Base-by-base conservation (phyloP, 2,888 invertebrate genomes). In the Ethmia dodecea region DNA sequence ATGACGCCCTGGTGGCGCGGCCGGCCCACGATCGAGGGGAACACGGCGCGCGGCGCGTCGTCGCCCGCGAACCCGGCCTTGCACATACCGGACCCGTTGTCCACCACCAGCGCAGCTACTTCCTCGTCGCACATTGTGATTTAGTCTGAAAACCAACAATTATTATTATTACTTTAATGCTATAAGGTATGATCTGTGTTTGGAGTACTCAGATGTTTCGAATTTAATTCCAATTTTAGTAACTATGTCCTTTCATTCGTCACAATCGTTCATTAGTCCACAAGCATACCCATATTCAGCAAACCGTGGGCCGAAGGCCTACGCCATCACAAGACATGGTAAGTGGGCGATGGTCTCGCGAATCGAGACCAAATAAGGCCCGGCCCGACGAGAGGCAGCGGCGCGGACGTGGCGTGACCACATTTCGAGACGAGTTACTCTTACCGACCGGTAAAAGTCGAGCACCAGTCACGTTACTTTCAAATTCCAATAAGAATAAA, bases 41-140 rank as follows among this genome's bases (percentile, higher is more conserved):
- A 98, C 59, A 96, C 96, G 75, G 97, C 96, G 66, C 96, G 91
- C 43, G 97, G 97, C 32, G 96, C 96, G 77, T 97, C 96, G 86
- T 97, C 96, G 59, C 97, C 97, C 65, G 97, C 96, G 81, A 97
- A 97, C 58, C 97, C 97, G 83, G 97, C 97, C 81, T 97, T 97
- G 92, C 96, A 96, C 96, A 97, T 96, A 79, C 95, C 97, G 90
- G 96, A 96, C 68, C 97, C 97, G 93, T 97, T 97, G 92, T 97
- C 97, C 72, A 95, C 95, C 76, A 95, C 95, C 88, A 95, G 90
- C 79, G 95, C 95, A 86, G 94, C 94, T 87, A 95, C 94, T 91
- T 95, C 67, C 34, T 77, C 80, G 79, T 81, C 80, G 67, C 80
- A 81, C 81, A 80, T 80, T 69, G 43, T 81, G 66, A 73, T 65